Evolutionary conservation across 2,888 invertebrate species (phyloP).

Genomic region (Charanyca ferruginea): DNA sequence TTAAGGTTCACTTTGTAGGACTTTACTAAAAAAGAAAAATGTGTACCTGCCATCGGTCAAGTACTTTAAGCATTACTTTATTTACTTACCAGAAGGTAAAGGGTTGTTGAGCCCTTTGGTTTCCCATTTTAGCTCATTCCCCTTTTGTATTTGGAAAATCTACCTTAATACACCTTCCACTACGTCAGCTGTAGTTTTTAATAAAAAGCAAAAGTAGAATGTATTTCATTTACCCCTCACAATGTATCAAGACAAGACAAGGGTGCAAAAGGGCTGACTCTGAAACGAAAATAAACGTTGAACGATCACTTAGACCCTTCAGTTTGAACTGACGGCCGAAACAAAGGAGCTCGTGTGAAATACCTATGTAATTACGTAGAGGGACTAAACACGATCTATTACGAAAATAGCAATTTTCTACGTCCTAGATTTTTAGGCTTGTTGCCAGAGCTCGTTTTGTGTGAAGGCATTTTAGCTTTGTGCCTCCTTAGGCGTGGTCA

Average conservation of each 20-base stretch:
- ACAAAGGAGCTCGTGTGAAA: slow-evolving; percentile 67
- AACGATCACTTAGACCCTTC: slow-evolving; percentile 83
- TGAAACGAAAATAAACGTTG: slow-evolving; percentile 86
- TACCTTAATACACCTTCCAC: slow-evolving; percentile 49
- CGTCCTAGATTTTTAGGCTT: slow-evolving; percentile 47
- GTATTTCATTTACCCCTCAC: slow-evolving; percentile 86
- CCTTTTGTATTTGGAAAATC: slow-evolving; percentile 19
- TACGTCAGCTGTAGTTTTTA: slow-evolving; percentile 75
- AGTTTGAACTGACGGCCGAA: slow-evolving; percentile 74
- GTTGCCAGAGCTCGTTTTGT: slow-evolving; percentile 37
- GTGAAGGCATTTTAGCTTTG: slow-evolving; percentile 15
- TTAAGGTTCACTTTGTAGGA: too few species aligned
- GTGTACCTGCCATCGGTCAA: too few species aligned
- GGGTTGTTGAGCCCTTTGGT: slow-evolving; percentile 16
- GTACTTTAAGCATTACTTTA: not conserved
- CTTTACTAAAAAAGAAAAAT: too few species aligned
- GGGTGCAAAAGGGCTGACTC: slow-evolving; percentile 85
- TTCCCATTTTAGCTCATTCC: slow-evolving; percentile 4
- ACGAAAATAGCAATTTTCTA: slow-evolving; percentile 46
- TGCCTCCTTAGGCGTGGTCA: slow-evolving; percentile 19
- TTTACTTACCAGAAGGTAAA: not conserved
- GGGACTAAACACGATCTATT: slow-evolving; percentile 47
- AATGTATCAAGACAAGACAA: slow-evolving; percentile 87
- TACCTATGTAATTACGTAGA: slow-evolving; percentile 64
- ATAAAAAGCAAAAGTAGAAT: slow-evolving; percentile 81